Evolutionary conservation across 2,888 invertebrate genomes (phyloP), one percentile per base, ranked within the genome.

Genomic region (Drosophila lutescens): DNA sequence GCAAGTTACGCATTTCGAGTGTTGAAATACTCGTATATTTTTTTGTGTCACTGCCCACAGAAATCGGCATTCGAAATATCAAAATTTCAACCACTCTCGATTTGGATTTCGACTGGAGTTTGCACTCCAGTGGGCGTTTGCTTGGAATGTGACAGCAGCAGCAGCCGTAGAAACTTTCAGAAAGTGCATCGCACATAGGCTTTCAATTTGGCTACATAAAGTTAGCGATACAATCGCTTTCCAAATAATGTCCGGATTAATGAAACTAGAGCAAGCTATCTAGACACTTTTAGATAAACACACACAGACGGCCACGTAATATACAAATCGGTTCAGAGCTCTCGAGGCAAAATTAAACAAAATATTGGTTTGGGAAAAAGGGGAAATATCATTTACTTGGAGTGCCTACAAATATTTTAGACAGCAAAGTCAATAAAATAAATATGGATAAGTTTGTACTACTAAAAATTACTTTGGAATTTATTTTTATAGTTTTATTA

Each of bases 1-100:
- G 82, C 83, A 84, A 71, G 77, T 69, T 77, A 79, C 79, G 80
- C 80, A 77, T 62, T 75, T 50, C 43, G 67, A 51, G 55, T 70
- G 59, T 80, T 61, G 70, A 79, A 75, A 74, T 63, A 47, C 38
- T 66, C 50, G 61, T 43, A 20, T 20, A 40, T 58, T 49, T 70
- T 56, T 56, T 55, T 79, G 17, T 69, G 62, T 75, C 63, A 50
- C 70, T 57, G 67, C 86, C 86, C 80, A 81, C 81, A 65, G 50
- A 71, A 72, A 43, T 62, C 41, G 38, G 30, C 68, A 47, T 26
- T 49, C 32, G n/a, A 67, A 67, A 70, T 49, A 36, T 43, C 12
- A 47, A 72, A 63, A 60, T 46, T 65, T 69, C 26, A 20, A 61
- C 32, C 44, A 66, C 38, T 66, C 55, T 76, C 57, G 57, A 59